phyloP scores from a whole-genome alignment of 1,140 invertebrate species.

The Archivesica marissinica region DNA sequence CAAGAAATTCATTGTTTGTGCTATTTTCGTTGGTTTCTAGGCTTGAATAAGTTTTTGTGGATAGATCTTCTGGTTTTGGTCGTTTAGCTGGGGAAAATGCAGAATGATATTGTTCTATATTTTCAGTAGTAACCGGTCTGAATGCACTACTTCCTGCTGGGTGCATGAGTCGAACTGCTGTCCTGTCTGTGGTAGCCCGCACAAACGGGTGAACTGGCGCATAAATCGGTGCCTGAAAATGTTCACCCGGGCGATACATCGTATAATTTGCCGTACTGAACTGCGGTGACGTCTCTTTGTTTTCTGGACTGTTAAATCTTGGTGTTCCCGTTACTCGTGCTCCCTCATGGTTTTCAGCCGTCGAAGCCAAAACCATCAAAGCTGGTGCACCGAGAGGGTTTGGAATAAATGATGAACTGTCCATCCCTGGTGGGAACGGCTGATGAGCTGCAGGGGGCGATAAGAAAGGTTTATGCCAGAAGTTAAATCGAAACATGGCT shows the following conservation, averaged over 20 bases:
- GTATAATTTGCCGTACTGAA: constrained; percentile 75
- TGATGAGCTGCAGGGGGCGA: constrained; percentile 74
- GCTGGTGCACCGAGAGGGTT: constrained; percentile 91
- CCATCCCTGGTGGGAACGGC: constrained; percentile 84
- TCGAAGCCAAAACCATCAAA: constrained; percentile 91
- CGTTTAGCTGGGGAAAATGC: constrained; percentile 81
- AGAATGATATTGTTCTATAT: constrained; percentile 77
- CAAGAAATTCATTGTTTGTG: not conserved
- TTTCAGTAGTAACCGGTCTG: constrained; percentile 75
- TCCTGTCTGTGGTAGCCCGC: constrained; percentile 71
- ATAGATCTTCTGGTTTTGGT: constrained; percentile 74
- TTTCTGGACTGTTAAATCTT: constrained; percentile 73
- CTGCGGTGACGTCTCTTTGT: constrained; percentile 75
- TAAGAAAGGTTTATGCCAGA: constrained; percentile 82
- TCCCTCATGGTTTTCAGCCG: constrained; percentile 89
- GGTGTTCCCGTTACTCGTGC: constrained; percentile 69
- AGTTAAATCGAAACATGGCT: constrained; percentile 83
- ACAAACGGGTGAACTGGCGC: constrained; percentile 77
- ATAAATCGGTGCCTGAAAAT: constrained; percentile 78
- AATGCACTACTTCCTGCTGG: constrained; percentile 77
- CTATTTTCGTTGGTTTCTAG: not conserved
- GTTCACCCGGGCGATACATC: constrained; percentile 79
- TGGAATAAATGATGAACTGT: constrained; percentile 88
- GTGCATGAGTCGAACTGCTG: constrained; percentile 71
- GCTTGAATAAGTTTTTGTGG: constrained; percentile 21